A percentile compares a stretch with the other conserved stretches of the same genome.
Conservation (phyloP, 2,113 vertebrate genomes). For the Peromyscus polionotus region DNA sequence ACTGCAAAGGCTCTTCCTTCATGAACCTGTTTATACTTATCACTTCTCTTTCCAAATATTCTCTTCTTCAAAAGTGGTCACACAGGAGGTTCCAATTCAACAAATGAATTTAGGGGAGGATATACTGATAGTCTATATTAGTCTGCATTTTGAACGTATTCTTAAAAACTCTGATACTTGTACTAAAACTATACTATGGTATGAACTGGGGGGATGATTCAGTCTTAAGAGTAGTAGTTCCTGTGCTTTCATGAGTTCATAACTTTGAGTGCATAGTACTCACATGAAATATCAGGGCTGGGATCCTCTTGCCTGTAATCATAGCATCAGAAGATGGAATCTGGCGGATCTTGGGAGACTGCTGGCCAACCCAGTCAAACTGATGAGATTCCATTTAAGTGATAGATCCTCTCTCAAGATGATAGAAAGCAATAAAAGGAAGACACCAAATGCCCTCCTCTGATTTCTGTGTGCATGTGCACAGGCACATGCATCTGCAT, state of each 20-base stretch:
- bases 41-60: neutral
- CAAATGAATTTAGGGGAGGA: neutral
- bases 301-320: neutral
- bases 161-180: neutral
- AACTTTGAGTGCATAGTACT: neutral
- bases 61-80: neutral
- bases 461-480: neutral
- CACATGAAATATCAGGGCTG: neutral
- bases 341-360: neutral
- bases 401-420: neutral
- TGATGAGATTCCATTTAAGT: neutral
- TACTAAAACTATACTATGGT: neutral
- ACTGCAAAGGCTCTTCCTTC: rapidly evolving
- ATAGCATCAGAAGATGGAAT: neutral
- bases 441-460: neutral
- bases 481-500: neutral
- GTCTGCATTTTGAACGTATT: neutral
- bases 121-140: neutral
- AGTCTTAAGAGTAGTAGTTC: neutral
- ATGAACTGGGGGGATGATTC: neutral
- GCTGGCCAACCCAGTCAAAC: neutral
- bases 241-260: too few species aligned
- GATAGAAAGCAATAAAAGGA: neutral
- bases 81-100: neutral
- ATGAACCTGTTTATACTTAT: neutral